Evolutionary conservation across 2,113 vertebrate species (phyloP), one percentile per base, ranked within the genome.

Genomic region (Tenebrosternarchus preto): DNA sequence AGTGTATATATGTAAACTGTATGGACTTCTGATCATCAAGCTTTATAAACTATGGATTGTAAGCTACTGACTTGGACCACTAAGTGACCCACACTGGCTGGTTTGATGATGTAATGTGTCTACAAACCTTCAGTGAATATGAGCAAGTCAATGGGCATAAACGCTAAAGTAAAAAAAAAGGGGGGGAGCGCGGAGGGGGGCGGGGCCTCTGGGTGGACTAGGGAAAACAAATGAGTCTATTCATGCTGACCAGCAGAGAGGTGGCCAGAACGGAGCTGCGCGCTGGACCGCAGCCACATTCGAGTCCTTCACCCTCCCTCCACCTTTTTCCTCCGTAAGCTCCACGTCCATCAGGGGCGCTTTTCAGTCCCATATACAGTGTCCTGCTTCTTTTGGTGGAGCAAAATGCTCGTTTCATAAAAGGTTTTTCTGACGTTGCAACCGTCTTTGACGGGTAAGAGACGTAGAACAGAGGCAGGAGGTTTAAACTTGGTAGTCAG

Each of bases 151-250:
- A 80, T 59, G 53, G 11, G n/a, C 4, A 46, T 9, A 39, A 63
- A 25, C 16, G 55, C 20, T 56, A 19, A 9, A 5, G 20, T 9
- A 68, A n/a, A 68, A 31, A 39, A n/a, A n/a, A n/a, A n/a, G n/a
- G n/a, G 25, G 33, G 6, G 24, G 39, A 19, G 69, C 7, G 5
- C 33, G 22, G 15, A 68, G 53, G 46, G 82, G 68, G 31, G 3
- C 25, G n/a, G n/a, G n/a, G 16, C 56, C 59, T 71, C 12, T 4
- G 55, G 66, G 57, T 36, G 36, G 67, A 72, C 29, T 27, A 33
- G 66, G 67, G 73, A 67, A n/a, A 80, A 87, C 86, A 87, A 85
- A 85, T 43, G 79, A 59, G 24, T 33, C 84, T 74, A 85, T 85
- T 87, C 82, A 87, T 83, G 59, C 55, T 61, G 59, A 27, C 60